These are phyloP conservation scores for Palythoa caribaeorum DNA, from an alignment of 92 coral and sea anemone genomes.

Conservation along the genomic window DNA sequence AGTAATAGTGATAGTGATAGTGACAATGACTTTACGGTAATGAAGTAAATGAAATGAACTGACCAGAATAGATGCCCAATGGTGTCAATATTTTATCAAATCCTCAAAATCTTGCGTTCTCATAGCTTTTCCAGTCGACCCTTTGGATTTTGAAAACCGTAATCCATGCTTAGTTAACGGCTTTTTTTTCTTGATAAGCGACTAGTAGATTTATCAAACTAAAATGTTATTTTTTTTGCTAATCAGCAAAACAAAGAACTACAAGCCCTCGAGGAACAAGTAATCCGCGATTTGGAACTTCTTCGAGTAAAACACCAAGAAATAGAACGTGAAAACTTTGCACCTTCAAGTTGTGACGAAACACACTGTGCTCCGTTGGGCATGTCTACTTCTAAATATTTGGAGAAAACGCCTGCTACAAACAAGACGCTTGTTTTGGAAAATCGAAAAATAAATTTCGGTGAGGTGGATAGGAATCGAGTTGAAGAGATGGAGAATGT, in stretches of 20 bases:
- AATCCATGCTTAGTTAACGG: too few species aligned
- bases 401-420: background rate
- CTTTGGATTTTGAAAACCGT: too few species aligned
- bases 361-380: background rate
- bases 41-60: background rate
- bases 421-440: background rate
- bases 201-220: background rate
- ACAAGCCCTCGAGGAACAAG: conserved; percentile 41
- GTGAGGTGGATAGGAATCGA: background rate
- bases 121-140: too few species aligned
- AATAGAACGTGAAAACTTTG: background rate
- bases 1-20: too few species aligned
- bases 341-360: background rate
- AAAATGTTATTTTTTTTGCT: background rate
- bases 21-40: background rate
- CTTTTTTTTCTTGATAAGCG: too few species aligned
- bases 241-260: conserved; percentile 29
- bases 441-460: background rate
- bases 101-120: too few species aligned
- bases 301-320: conserved; percentile 37
- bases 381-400: background rate
- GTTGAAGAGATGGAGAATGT: background rate
- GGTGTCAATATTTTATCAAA: too few species aligned
- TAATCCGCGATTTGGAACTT: conserved; percentile 34
- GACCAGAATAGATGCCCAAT: too few species aligned